Percentiles rank a stretch among this genome's conserved stretches.
Conservation (phyloP, 2,888 invertebrate species). For the Cosmopolites sordidus region DNA sequence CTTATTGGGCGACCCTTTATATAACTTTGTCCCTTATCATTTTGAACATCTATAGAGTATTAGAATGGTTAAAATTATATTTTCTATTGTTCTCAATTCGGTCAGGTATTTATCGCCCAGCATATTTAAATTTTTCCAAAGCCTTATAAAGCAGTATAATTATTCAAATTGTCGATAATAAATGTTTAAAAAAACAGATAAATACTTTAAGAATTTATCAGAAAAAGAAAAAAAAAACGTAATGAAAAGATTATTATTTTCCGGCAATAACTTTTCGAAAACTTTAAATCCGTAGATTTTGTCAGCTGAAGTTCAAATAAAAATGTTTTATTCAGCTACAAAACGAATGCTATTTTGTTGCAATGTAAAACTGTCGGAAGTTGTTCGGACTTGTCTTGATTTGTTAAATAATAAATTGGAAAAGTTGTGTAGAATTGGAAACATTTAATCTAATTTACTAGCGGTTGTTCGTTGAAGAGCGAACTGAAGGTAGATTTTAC, state of each 20-base stretch:
- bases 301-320: conserved; percentile 17
- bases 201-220: too few species aligned
- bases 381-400: conserved; percentile 20
- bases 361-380: conserved; percentile 21
- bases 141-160: too few species aligned
- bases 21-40: too few species aligned
- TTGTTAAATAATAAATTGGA: conserved; percentile 24
- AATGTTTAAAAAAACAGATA: too few species aligned
- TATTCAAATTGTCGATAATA: too few species aligned
- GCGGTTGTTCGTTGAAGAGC: conserved; percentile 14
- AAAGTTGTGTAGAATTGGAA: conserved; percentile 23
- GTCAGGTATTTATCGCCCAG: too few species aligned
- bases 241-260: conserved; percentile 13
- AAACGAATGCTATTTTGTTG: conserved; percentile 17
- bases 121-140: too few species aligned
- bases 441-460: conserved; percentile 20
- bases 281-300: conserved; percentile 12
- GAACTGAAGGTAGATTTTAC: conserved; percentile 8
- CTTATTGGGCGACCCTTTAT: too few species aligned
- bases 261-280: conserved; percentile 6
- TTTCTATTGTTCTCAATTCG: too few species aligned
- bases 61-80: too few species aligned
- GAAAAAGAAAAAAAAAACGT: background rate
- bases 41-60: too few species aligned
- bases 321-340: conserved; percentile 20